Conservation (phyloP, 2,888 invertebrate species). For the Torymus texanus region DNA sequence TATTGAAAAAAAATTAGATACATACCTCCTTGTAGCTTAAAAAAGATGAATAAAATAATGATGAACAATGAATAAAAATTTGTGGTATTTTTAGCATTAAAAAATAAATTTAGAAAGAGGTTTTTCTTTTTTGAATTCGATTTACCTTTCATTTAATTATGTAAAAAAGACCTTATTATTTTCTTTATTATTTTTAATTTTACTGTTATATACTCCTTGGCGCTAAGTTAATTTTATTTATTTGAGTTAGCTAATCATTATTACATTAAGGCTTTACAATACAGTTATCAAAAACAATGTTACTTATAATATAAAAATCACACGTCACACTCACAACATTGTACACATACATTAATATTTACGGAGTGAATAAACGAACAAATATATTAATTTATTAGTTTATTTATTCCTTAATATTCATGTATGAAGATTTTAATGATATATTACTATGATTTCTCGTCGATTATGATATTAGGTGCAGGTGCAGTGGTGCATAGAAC, state of each 20-base stretch:
- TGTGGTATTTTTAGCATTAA: no score
- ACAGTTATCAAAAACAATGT: neutral
- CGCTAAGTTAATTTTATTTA: neutral
- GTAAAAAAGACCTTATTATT: no score
- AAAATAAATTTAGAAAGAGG: no score
- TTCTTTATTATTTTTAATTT: no score
- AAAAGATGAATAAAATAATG: no score
- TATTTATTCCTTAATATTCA: constrained; percentile 3
- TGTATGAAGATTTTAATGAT: neutral
- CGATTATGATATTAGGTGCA: constrained; percentile 34
- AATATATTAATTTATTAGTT: neutral
- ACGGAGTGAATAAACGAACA: constrained; percentile 1
- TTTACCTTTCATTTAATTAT: no score
- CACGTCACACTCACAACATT: constrained; percentile 11
- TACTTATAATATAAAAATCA: constrained; percentile 12
- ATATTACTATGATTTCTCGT: constrained; percentile 18
- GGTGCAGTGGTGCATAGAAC: constrained; percentile 45
- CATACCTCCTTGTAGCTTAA: no score
- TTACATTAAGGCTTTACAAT: constrained; percentile 9
- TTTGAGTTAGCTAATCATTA: neutral
- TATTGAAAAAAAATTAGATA: no score
- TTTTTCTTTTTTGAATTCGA: no score
- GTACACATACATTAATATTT: neutral
- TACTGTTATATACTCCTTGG: neutral
- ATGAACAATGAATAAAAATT: no score